These are phyloP conservation scores for Cyclophora albipunctata DNA, from an alignment of 2,888 invertebrate genomes.

Conservation along the genomic window DNA sequence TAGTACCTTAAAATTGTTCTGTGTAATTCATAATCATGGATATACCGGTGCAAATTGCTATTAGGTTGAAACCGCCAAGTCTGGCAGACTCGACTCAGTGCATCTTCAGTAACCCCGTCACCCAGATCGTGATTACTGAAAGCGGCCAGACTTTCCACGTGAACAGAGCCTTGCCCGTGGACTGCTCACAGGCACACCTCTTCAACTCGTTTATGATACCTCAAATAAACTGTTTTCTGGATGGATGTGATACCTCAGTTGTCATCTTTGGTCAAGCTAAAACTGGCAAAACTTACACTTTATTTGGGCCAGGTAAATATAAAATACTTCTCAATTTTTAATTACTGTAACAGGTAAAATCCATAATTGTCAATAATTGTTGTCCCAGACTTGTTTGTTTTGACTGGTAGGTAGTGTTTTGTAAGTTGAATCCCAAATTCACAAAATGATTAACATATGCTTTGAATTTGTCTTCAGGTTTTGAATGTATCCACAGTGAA, in stretches of 20 bases:
- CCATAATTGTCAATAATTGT: no score
- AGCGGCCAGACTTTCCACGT: conserved; percentile 76
- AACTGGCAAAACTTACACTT: conserved; percentile 83
- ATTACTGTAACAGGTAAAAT: no score
- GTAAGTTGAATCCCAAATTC: no score
- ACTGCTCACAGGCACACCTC: conserved; percentile 78
- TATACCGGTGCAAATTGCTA: conserved; percentile 83
- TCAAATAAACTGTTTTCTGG: conserved; percentile 79
- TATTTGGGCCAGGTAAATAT: conserved; percentile 79
- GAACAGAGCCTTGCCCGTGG: conserved; percentile 70
- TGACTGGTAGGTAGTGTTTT: no score
- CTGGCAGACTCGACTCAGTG: conserved; percentile 72
- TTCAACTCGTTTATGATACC: conserved; percentile 80
- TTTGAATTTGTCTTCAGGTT: conserved; percentile 38
- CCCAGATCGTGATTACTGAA: conserved; percentile 75
- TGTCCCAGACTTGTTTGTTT: no score
- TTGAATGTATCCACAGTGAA: conserved; percentile 77
- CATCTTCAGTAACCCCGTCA: conserved; percentile 75
- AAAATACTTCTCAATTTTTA: no score
- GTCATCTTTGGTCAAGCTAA: conserved; percentile 80
- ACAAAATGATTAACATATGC: no score
- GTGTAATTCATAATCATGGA: conserved; percentile 67
- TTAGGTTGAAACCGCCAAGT: conserved; percentile 78
- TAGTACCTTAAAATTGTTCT: no score
- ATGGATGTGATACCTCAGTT: conserved; percentile 85